Percentiles rank a stretch among this genome's conserved stretches.
Evolutionary conservation across 2,113 vertebrate genomes (phyloP).

Genomic region (Neodontobutis hainanensis): DNA sequence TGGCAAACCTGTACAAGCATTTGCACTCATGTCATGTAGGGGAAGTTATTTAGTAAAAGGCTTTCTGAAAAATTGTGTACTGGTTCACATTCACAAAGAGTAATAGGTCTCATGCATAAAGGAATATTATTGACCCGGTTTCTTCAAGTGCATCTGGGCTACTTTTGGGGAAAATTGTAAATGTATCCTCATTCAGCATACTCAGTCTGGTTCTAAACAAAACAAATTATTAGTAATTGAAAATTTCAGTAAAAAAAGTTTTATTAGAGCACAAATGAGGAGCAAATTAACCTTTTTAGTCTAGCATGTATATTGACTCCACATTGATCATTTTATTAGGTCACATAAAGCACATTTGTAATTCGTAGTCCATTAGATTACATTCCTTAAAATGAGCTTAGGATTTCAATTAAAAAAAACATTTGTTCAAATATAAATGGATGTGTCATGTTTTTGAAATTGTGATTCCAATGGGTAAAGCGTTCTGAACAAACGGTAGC

Average conservation of each 20-base stretch:
- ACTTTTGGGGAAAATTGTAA: too few species aligned
- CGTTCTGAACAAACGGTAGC: not conserved
- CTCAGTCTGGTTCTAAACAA: not conserved
- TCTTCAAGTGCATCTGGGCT: too few species aligned
- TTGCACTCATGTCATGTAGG: too few species aligned
- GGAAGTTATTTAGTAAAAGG: too few species aligned
- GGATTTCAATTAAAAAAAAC: slow-evolving; percentile 2
- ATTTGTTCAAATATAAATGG: slow-evolving; percentile 4
- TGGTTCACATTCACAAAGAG: too few species aligned
- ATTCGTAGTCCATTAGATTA: slow-evolving; percentile 3
- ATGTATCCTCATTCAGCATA: too few species aligned
- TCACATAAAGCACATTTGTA: slow-evolving; percentile 2
- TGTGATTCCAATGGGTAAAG: not conserved
- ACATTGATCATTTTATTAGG: slow-evolving; percentile 2
- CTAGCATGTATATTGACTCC: slow-evolving; percentile 1
- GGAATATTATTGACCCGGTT: too few species aligned
- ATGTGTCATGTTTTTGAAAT: not conserved
- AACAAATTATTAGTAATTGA: not conserved
- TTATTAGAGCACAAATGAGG: not conserved
- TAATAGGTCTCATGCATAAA: too few species aligned
- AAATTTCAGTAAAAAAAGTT: not conserved
- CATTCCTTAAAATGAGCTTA: not conserved
- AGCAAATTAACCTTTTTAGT: slow-evolving; percentile 6
- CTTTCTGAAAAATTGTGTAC: too few species aligned
- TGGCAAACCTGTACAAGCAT: too few species aligned